Evolutionary conservation across 2,797 vertebrate genomes (phyloP), one percentile per base, ranked within the genome.

Genomic region (Gymnocypris eckloni): DNA sequence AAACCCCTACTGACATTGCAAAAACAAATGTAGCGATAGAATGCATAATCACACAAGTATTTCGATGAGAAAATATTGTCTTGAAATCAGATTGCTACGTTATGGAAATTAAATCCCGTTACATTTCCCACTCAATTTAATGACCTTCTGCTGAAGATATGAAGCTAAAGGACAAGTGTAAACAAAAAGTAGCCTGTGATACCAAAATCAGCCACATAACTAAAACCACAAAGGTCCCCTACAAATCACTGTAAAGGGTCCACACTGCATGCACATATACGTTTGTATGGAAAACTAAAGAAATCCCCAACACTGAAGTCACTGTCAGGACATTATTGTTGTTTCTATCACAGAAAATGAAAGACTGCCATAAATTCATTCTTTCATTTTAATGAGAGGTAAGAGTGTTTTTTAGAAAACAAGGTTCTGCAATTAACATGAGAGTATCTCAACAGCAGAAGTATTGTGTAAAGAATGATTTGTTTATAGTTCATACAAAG

Each of bases 401-500:
- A 43, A 16, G 52, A 48, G 43, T 56, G 72, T 81, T 86, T 87
- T 76, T 56, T 18, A 20, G 8, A 37, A 69, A 75, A 76, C 67
- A 59, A 81, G 6, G 28, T 48, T 48, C 69, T 61, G 66, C 28
- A 71, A 85, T 82, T 76, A 77, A n/a, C 50, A 59, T 39, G 75
- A n/a, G 15, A 41, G 28, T 70, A 73, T 71, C 39, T 76, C 83
- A 79, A 59, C 59, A 81, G 70, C 52, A 56, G 18, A 54, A 33
- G 33, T 71, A 81, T 84, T 84, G 79, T 52, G 18, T 73, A 79
- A 82, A 87, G 39, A 83, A 81, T 16, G 4, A 59, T 80, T 70
- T 89, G 83, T 88, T 82, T 85, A 73, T 18, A 66, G 77, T 73
- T 71, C 66, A 83, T 71, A 75, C n/a, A 72, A 77, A 81, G 54